Evolutionary conservation across 2,797 vertebrate species (phyloP).

Genomic region (Podarcis siculus): DNA sequence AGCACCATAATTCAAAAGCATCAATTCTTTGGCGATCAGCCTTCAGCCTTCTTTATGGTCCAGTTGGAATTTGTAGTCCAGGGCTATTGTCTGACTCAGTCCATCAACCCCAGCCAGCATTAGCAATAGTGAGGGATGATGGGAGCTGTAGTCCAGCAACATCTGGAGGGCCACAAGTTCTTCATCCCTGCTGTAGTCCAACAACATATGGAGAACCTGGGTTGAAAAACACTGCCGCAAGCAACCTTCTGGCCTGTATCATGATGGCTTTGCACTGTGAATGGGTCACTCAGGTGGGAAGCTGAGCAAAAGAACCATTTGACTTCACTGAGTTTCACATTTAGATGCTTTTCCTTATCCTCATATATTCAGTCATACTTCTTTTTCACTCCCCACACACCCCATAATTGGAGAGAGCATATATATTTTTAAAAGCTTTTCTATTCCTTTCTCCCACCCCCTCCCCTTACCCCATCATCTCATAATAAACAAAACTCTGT

Average conservation of each 20-base stretch:
- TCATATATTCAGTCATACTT: not conserved
- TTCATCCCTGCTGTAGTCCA: not conserved
- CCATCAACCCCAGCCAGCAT: not conserved
- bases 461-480: not conserved
- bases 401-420: not conserved
- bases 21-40: too few relatives aligned
- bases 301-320: not conserved
- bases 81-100: not conserved
- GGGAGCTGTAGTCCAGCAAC: not conserved
- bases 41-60: too few relatives aligned
- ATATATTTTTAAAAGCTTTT: not conserved
- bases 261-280: not conserved
- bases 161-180: not conserved
- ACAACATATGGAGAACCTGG: too few relatives aligned
- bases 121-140: not conserved
- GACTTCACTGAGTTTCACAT: not conserved
- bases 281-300: not conserved
- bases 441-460: not conserved
- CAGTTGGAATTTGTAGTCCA: too few relatives aligned
- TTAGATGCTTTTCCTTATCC: not conserved
- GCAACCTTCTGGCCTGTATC: not conserved
- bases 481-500: not conserved
- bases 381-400: not conserved
- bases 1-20: too few relatives aligned
- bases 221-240: not conserved